Conservation (phyloP, 2,888 invertebrate genomes). For the Cataglyphis rosenhaueri region DNA sequence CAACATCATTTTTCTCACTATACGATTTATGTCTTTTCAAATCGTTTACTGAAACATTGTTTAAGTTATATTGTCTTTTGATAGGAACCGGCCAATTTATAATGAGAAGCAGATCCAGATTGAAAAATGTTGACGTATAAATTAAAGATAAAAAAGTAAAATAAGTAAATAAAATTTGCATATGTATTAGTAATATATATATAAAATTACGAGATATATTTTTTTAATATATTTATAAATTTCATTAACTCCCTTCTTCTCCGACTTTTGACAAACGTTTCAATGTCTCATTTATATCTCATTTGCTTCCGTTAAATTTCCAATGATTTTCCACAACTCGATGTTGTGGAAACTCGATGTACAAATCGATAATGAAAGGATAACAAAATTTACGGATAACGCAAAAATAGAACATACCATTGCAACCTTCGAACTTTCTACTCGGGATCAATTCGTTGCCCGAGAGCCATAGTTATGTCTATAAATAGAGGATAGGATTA, state of each 20-base stretch:
- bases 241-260: not conserved
- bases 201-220: not conserved
- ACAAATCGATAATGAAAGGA: not conserved
- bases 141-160: not conserved
- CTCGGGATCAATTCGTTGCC: not conserved
- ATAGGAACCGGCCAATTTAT: not conserved
- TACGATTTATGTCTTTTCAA: conserved; percentile 1
- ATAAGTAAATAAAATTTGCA: not conserved
- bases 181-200: not conserved
- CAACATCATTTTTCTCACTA: not conserved
- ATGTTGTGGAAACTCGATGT: not conserved
- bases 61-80: not conserved
- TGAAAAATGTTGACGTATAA: not conserved
- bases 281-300: not conserved
- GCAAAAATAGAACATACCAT: not conserved
- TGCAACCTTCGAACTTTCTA: conserved; percentile 14
- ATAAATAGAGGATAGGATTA: conserved; percentile 10
- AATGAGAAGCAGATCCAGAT: not conserved
- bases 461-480: not conserved
- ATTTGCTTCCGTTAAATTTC: not conserved
- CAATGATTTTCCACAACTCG: not conserved
- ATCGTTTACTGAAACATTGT: not conserved
- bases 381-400: not conserved
- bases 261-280: not conserved
- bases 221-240: no score